Evolutionary conservation across 2,113 vertebrate species (phyloP).

Genomic region (Ameiurus melas): DNA sequence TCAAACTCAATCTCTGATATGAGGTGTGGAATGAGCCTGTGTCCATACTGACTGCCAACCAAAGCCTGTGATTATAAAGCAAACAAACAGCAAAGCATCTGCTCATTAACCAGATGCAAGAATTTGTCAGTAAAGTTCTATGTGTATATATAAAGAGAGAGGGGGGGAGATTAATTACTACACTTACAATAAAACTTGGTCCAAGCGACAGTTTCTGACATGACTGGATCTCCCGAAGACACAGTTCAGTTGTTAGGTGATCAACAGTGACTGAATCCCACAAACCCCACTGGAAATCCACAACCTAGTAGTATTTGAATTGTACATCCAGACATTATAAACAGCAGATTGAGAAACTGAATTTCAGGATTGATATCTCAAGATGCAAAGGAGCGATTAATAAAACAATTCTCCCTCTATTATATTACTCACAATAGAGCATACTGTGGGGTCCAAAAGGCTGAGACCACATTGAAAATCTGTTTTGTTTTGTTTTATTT

Average conservation of each 20-base stretch:
- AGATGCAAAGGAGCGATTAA: not conserved
- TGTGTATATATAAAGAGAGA: no score
- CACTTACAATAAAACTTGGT: conserved; percentile 77
- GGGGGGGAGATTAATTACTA: not conserved
- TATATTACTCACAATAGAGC: not conserved
- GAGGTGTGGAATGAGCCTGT: conserved; percentile 65
- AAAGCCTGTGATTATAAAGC: conserved; percentile 69
- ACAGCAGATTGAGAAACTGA: not conserved
- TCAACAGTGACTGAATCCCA: conserved; percentile 57
- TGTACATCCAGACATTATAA: not conserved
- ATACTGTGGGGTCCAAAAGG: not conserved
- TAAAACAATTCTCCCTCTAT: not conserved
- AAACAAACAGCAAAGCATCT: not conserved
- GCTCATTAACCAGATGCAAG: not conserved
- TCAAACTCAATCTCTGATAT: conserved; percentile 75
- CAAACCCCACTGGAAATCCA: conserved; percentile 80
- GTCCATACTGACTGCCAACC: conserved; percentile 78
- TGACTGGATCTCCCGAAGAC: conserved; percentile 73
- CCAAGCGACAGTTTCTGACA: conserved; percentile 72
- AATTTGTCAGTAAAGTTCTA: not conserved
- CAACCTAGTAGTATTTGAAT: conserved; percentile 64
- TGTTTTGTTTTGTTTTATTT: not conserved
- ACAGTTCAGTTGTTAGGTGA: conserved; percentile 70
- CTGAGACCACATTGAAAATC: not conserved
- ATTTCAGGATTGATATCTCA: not conserved